phyloP scores from a whole-genome alignment of 2,888 invertebrate genomes.

The Odontocolon sp. region DNA sequence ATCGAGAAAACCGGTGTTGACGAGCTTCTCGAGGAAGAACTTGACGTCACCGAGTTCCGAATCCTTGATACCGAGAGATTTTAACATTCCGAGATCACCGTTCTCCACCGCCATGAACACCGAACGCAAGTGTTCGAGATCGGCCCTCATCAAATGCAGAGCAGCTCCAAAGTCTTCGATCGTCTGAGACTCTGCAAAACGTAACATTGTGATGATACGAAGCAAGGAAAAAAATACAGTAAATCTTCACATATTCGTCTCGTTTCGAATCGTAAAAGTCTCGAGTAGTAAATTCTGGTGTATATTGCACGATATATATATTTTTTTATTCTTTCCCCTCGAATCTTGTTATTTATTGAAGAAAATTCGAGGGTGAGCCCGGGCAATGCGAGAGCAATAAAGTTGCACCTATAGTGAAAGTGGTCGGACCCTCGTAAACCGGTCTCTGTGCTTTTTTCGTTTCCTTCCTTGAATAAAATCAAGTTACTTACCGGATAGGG shows the following conservation, averaged over 20 bases:
- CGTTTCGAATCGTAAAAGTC: background rate
- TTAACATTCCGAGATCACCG: conserved; percentile 96
- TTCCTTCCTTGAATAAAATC: conserved; percentile 5
- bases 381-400: conserved; percentile 21
- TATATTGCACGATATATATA: background rate
- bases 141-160: conserved; percentile 91
- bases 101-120: conserved; percentile 98
- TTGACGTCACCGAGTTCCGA: conserved; percentile 97
- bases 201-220: background rate
- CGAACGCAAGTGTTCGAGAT: conserved; percentile 95
- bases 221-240: too few relatives aligned
- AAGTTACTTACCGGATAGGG: conserved; percentile 89
- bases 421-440: conserved; percentile 1
- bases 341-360: conserved; percentile 41
- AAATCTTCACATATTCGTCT: background rate
- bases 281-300: background rate
- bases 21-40: conserved; percentile 97
- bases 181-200: conserved; percentile 92
- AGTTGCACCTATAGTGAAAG: conserved; percentile 15
- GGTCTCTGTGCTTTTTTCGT: background rate
- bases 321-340: conserved; percentile 4
- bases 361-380: conserved; percentile 27
- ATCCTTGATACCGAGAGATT: conserved; percentile 96
- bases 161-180: conserved; percentile 97
- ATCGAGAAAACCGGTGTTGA: conserved; percentile 97